These are phyloP conservation scores for Siderastrea siderea DNA, from an alignment of 92 coral and sea anemone species.

Conservation along the genomic window DNA sequence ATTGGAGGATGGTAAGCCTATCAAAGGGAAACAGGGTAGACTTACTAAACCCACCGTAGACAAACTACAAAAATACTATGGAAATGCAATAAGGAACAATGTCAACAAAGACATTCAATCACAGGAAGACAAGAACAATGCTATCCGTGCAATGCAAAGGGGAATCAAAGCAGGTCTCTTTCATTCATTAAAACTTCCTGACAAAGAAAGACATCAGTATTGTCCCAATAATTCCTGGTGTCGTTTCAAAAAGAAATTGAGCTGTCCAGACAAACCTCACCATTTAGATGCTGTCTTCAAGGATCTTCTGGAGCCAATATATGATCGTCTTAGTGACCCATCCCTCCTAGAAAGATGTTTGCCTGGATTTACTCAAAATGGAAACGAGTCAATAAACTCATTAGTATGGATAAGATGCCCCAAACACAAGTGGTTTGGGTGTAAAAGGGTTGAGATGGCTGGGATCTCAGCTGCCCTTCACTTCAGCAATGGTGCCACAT, in stretches of 20 bases:
- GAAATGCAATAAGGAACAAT: conserved; percentile 59
- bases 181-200: too few relatives aligned
- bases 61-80: conserved; percentile 49
- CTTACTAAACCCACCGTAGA: conserved; percentile 35
- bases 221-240: too few relatives aligned
- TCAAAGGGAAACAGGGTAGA: conserved; percentile 33
- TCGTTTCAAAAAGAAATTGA: not conserved
- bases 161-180: not conserved
- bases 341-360: conserved; percentile 7
- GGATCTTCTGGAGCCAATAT: conserved; percentile 12
- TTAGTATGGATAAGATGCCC: conserved; percentile 43
- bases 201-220: not conserved
- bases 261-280: conserved; percentile 44
- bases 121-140: not conserved
- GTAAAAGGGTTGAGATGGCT: conserved; percentile 36
- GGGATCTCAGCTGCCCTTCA: conserved; percentile 41
- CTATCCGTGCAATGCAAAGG: not conserved
- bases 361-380: conserved; percentile 45
- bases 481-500: conserved; percentile 53
- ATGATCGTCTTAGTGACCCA: conserved; percentile 36
- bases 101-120: conserved; percentile 15
- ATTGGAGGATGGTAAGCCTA: conserved; percentile 54
- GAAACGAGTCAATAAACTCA: conserved; percentile 58
- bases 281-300: not conserved
- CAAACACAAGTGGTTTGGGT: too few relatives aligned